Percentiles rank a stretch among this genome's conserved stretches.
Conservation (phyloP, 1,140 invertebrate species). For the Tetraneura akinire region DNA sequence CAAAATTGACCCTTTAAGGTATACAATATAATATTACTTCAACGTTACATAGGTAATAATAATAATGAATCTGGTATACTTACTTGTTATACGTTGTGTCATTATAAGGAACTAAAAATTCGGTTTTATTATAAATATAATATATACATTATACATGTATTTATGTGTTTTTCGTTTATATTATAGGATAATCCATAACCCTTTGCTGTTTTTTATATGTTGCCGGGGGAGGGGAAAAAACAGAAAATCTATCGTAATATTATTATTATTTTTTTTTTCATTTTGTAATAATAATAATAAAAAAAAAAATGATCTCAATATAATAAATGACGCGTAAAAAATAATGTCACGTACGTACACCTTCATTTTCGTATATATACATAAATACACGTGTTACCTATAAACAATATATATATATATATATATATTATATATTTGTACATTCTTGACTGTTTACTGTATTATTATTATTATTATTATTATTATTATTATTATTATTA, state of each 20-base stretch:
- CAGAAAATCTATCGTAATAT: background rate
- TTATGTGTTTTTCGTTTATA: slow-evolving; percentile 18
- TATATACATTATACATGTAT: no score
- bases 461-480: no score
- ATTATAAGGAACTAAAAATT: slow-evolving; percentile 33
- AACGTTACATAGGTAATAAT: background rate
- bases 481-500: no score
- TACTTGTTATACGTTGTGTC: slow-evolving; percentile 41
- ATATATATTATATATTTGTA: background rate
- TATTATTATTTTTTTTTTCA: background rate
- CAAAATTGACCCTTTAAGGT: background rate
- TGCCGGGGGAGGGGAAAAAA: background rate
- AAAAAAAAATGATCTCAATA: background rate
- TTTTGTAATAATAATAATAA: background rate
- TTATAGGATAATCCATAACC: no score
- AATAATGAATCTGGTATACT: no score
- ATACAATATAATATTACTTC: background rate
- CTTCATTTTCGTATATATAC: no score
- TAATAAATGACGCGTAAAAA: background rate
- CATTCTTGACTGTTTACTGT: no score
- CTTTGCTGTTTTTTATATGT: slow-evolving; percentile 24
- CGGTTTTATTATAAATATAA: slow-evolving; percentile 36
- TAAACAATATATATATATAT: no score
- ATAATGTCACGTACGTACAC: background rate
- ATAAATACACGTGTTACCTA: background rate